phyloP scores from a whole-genome alignment of 2,113 vertebrate genomes.

The Burhinus bistriatus region DNA sequence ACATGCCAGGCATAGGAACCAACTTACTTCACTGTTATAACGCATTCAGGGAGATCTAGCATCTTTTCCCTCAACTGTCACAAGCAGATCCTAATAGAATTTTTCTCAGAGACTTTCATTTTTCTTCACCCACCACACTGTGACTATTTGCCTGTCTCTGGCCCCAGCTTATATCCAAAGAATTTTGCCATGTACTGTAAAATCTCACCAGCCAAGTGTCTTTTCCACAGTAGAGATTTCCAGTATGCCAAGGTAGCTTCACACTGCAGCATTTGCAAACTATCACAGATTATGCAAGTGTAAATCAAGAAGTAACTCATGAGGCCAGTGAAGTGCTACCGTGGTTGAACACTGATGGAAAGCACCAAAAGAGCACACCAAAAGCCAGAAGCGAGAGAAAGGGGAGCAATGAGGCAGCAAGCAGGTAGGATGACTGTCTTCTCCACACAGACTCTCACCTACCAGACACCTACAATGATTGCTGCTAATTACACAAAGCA shows the following conservation, averaged over 20 bases:
- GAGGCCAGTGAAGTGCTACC: not conserved
- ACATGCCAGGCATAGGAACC: not conserved
- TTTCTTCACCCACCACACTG: not conserved
- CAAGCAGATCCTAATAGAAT: not conserved
- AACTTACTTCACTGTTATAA: not conserved
- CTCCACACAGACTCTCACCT: rapidly evolving
- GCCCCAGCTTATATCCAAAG: not conserved
- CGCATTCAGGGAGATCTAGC: not conserved
- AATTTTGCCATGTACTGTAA: not conserved
- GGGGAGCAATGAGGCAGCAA: not conserved
- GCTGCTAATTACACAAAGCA: not conserved
- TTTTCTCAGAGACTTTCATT: not conserved
- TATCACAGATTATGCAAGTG: not conserved
- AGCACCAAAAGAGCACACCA: not conserved
- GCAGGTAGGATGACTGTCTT: not conserved
- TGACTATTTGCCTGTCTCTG: not conserved
- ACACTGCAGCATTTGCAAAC: not conserved
- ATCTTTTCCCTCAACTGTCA: not conserved
- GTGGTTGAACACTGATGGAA: not conserved
- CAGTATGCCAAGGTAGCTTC: not conserved
- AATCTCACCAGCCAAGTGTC: not conserved
- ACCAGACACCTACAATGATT: not conserved
- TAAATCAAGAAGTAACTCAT: not conserved
- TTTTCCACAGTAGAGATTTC: not conserved
- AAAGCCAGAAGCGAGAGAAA: not conserved